Conservation (phyloP, 64 coral and sea anemone species). For the Dendronephthya gigantea region DNA sequence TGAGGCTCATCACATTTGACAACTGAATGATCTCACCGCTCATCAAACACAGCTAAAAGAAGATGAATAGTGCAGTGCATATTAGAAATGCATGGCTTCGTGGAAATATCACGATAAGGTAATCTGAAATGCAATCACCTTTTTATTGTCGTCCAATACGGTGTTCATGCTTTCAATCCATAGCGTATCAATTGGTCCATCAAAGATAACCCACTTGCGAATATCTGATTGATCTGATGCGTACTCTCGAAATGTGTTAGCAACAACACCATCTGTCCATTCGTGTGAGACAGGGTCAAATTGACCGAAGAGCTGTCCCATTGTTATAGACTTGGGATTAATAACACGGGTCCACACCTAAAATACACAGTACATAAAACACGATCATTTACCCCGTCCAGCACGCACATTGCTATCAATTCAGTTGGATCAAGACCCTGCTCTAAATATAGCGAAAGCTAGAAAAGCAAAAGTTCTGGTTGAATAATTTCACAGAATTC, state of each 20-base stretch:
- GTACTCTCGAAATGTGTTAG: slow-evolving; percentile 98
- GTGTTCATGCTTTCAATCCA: slow-evolving; percentile 99
- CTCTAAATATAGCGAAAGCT: too few species aligned
- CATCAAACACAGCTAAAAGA: slow-evolving; percentile 84
- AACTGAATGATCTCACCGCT: slow-evolving; percentile 97
- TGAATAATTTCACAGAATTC: too few species aligned
- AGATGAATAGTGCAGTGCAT: background rate
- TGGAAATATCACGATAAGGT: background rate
- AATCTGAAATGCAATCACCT: slow-evolving; percentile 36
- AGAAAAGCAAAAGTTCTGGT: too few species aligned
- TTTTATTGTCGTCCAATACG: slow-evolving; percentile 93
- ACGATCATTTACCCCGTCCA: background rate
- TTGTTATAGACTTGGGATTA: slow-evolving; percentile 92
- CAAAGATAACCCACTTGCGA: slow-evolving; percentile 95
- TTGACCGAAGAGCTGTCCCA: slow-evolving; percentile 96
- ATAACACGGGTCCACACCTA: slow-evolving; percentile 89
- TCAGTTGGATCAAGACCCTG: too few species aligned
- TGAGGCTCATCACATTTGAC: slow-evolving; percentile 95
- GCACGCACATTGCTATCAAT: too few species aligned
- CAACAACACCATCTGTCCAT: slow-evolving; percentile 99
- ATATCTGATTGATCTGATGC: slow-evolving; percentile 82
- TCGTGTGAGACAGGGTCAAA: slow-evolving; percentile 99
- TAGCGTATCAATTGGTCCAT: slow-evolving; percentile 95
- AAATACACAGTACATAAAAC: background rate
- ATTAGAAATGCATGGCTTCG: background rate